Evolutionary conservation across 2,888 invertebrate genomes (phyloP).

Genomic region (Atethmia centrago): DNA sequence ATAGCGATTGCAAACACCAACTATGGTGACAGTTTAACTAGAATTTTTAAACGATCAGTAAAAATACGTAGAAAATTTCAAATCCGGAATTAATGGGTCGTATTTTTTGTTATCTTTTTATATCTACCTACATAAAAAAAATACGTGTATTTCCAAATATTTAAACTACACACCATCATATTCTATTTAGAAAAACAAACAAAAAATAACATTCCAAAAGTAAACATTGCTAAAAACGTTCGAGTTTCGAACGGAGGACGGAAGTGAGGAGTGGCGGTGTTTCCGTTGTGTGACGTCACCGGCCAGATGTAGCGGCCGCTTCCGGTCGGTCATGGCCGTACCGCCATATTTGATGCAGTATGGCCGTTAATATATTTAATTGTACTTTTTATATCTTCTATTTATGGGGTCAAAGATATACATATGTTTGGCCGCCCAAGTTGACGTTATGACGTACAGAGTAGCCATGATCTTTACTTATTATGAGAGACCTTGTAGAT

Average conservation of each 20-base stretch:
- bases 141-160: not conserved
- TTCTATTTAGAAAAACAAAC: constrained; percentile 7
- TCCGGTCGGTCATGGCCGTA: constrained; percentile 73
- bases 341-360: constrained; percentile 61
- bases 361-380: constrained; percentile 43
- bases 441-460: not conserved
- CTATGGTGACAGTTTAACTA: not conserved
- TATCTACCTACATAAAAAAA: not conserved
- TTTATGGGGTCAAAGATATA: constrained; percentile 14
- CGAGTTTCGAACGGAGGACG: constrained; percentile 57
- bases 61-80: not conserved
- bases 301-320: constrained; percentile 79
- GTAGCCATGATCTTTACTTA: not conserved
- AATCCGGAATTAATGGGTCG: not conserved
- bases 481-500: not conserved
- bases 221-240: constrained; percentile 61
- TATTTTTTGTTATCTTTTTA: not conserved
- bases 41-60: not conserved
- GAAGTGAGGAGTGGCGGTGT: constrained; percentile 71
- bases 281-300: constrained; percentile 77
- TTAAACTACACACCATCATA: not conserved
- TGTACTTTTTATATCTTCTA: constrained; percentile 46
- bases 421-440: not conserved
- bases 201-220: constrained; percentile 26
- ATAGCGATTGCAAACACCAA: not conserved